Base-by-base conservation (phyloP, 2,113 vertebrate species). In the Microtus pennsylvanicus region DNA sequence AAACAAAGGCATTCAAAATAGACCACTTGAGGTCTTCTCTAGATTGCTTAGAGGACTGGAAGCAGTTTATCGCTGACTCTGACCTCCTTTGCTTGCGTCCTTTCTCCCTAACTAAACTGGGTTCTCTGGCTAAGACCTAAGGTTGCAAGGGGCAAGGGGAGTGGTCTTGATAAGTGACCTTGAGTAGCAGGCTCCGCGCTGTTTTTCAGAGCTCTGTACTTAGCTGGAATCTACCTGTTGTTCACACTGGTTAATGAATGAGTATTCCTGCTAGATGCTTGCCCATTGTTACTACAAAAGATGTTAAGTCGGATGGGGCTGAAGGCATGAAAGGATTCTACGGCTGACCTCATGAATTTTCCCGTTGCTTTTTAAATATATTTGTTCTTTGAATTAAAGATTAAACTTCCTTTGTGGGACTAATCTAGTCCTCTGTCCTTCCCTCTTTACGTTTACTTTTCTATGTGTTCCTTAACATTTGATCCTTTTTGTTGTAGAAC, bases 1-100 rank as follows among this genome's bases (percentile, higher is more conserved):
- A 87, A 93, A 76, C 74, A 87, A 87, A 96, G 91, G 78, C 94
- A 89, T 97, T 97, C 77, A 90, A 94, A 91, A 87, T 74, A 94
- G 87, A 95, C 52, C 38, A 55, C 76, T 91, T 22, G 65, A 90
- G 30, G 94, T 93, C 89, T 96, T 96, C 95, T 94, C 90, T 96
- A 26, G 35, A 92, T 69, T 50, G 17, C 89, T 70, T 67, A 63
- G 76, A 92, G 93, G 61, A 55, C 85, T 77, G 80, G 90, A 30
- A 81, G 93, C 69, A 52, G 12, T 72, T 90, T 95, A 94, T 96
- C 93, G 95, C 65, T 72, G 28, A 24, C 89, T 94, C 93, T 92
- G 69, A 85, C 69, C 50, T 96, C 83, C 87, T 94, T 96, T 75
- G 67, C 61, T 47, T 67, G 45, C 42, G 24, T 93, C 63, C 92